These are phyloP conservation scores for Brienomyrus longianalis DNA, from an alignment of 2,113 vertebrate species.

Conservation along the genomic window DNA sequence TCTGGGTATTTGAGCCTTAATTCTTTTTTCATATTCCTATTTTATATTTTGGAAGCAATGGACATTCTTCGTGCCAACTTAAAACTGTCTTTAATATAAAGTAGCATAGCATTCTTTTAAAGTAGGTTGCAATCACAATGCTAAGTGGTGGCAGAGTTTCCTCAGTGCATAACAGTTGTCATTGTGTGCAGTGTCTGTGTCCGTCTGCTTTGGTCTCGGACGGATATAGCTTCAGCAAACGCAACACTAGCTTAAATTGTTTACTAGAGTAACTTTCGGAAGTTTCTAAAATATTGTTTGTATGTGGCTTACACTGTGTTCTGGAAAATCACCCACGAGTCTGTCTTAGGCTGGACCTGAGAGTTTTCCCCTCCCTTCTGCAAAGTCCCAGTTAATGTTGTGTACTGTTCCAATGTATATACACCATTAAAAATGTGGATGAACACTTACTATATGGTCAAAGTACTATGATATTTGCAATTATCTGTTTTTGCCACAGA, in stretches of 20 bases:
- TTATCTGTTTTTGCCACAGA: constrained; percentile 31
- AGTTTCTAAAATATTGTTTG: constrained; percentile 18
- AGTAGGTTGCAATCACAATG: constrained; percentile 11
- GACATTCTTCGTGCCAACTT: constrained; percentile 3
- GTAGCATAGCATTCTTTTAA: neutral
- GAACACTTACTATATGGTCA: constrained; percentile 19
- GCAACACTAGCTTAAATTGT: neutral
- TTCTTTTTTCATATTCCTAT: neutral
- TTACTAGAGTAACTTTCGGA: constrained; percentile 11
- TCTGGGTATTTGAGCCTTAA: neutral
- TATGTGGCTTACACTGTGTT: constrained; percentile 20
- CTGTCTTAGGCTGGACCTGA: constrained; percentile 86
- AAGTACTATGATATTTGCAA: constrained; percentile 26
- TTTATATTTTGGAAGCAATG: neutral
- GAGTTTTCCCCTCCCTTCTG: constrained; percentile 44
- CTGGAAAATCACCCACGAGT: constrained; percentile 34
- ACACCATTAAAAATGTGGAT: constrained; percentile 40
- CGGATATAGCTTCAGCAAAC: neutral
- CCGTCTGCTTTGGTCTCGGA: neutral
- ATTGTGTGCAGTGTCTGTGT: neutral
- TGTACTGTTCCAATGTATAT: constrained; percentile 63
- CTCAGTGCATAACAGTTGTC: neutral
- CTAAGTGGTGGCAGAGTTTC: neutral
- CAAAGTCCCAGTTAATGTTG: constrained; percentile 50
- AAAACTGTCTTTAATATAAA: neutral